Percentiles rank a stretch among this genome's conserved stretches.
Conservation (phyloP, 2,113 vertebrate species). For the Rhabdornis inornatus region DNA sequence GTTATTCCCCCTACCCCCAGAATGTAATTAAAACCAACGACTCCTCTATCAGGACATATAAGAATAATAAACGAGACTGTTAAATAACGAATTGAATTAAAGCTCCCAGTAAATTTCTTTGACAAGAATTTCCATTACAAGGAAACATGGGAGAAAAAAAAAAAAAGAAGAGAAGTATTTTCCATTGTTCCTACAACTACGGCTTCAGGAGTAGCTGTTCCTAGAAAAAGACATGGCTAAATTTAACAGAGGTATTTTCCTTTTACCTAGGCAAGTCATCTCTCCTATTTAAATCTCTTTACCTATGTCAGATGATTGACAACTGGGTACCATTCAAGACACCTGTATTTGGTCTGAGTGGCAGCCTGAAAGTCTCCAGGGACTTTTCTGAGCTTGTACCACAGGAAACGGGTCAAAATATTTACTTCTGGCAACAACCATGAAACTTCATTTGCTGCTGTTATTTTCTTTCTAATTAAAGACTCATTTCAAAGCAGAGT, state of each 20-base stretch:
- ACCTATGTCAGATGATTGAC: neutral
- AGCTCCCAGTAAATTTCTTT: neutral
- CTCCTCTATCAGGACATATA: conserved; percentile 13
- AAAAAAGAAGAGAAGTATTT: neutral
- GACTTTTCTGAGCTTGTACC: conserved; percentile 45
- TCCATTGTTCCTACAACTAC: neutral
- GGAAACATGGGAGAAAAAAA: rapidly evolving
- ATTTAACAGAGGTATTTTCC: neutral
- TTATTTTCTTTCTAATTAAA: conserved; percentile 61
- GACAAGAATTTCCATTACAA: neutral
- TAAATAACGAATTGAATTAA: conserved; percentile 17
- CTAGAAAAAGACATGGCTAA: neutral
- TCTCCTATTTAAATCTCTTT: neutral
- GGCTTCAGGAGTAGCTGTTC: neutral
- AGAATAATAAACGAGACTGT: neutral
- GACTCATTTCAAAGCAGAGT: conserved; percentile 50
- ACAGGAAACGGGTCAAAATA: conserved; percentile 51
- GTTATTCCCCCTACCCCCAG: neutral
- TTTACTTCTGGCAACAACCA: conserved; percentile 48
- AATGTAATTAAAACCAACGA: conserved; percentile 39
- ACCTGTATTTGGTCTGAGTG: conserved; percentile 1
- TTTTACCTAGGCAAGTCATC: neutral
- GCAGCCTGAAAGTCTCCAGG: conserved; percentile 3
- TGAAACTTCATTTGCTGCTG: conserved; percentile 53
- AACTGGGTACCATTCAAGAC: neutral